Evolutionary conservation across 2,113 vertebrate species (phyloP), one percentile per base, ranked within the genome.

Genomic region (Pluvialis apricaria): DNA sequence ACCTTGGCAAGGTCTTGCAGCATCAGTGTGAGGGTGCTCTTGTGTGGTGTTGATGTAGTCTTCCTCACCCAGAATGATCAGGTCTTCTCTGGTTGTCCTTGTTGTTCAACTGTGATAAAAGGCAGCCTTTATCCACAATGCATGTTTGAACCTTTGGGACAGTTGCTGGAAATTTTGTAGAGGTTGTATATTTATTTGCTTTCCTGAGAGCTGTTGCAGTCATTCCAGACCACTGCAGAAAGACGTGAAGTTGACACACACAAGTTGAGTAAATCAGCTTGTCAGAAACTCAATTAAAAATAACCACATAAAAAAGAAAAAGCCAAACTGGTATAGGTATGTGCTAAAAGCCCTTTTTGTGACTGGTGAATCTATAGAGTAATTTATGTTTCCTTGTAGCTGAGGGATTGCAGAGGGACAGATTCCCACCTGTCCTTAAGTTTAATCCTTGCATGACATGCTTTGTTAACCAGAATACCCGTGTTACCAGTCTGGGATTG

Each of bases 301-400:
- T 29, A 60, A 86, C 54, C 32, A 28, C 25, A 11, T 45, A 38
- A 54, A 84, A 88, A 65, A 66, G 34, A 47, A 71, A 73, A 77
- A n/a, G 15, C 25, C 25, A 34, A 64, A 72, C n/a, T 16, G 20
- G 14, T 78, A 68, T 54, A 94, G 17, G 6, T 44, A 60, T 51
- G 12, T 81, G n/a, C 86, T 94, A 82, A 94, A 95, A 96, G 93
- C 90, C 96, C 94, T 97, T 97, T 92, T 77, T 38, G 19, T 64
- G 34, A 49, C 36, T 62, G 51, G 21, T 75, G 57, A 91, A 70
- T 89, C 32, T 80, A 14, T 54, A 84, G 38, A 9, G 0, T 78
- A 72, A 85, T 42, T 83, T 34, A 9, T 32, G 34, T 95, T 94
- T 90, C 13, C 13, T 58, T 77, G 45, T 42, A 65, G 62, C 69